These are phyloP conservation scores for Ivindomyrus marchei DNA, from an alignment of 2,113 vertebrate species.

Conservation along the genomic window DNA sequence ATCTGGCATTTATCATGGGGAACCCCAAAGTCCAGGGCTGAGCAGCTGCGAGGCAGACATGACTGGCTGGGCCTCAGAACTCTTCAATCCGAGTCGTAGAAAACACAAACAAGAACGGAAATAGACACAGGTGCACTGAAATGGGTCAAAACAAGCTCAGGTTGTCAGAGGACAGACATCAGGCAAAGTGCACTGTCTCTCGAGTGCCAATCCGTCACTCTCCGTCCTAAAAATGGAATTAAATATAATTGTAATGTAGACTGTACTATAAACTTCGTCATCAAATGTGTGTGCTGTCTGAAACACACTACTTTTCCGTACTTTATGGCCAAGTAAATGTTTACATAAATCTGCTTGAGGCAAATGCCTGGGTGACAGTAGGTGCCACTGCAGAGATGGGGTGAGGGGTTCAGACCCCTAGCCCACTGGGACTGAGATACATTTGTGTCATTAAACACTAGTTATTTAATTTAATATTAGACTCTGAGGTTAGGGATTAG, in stretches of 20 bases:
- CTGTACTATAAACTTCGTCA: background rate
- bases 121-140: background rate
- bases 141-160: background rate
- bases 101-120: background rate
- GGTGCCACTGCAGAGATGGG: background rate
- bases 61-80: background rate
- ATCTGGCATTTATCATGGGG: background rate
- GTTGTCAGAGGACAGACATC: background rate
- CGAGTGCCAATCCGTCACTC: background rate
- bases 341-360: background rate
- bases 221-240: background rate
- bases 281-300: background rate
- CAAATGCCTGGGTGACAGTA: background rate
- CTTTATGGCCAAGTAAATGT: background rate
- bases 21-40: background rate
- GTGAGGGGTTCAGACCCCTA: background rate
- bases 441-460: background rate
- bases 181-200: background rate
- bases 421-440: background rate
- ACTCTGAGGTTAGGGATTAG: background rate
- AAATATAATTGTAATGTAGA: background rate
- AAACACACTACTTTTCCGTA: background rate
- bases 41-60: constrained; percentile 1
- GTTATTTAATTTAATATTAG: background rate
- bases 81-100: background rate